Conservation (phyloP, 2,888 invertebrate species). For the Coenonympha glycerion region DNA sequence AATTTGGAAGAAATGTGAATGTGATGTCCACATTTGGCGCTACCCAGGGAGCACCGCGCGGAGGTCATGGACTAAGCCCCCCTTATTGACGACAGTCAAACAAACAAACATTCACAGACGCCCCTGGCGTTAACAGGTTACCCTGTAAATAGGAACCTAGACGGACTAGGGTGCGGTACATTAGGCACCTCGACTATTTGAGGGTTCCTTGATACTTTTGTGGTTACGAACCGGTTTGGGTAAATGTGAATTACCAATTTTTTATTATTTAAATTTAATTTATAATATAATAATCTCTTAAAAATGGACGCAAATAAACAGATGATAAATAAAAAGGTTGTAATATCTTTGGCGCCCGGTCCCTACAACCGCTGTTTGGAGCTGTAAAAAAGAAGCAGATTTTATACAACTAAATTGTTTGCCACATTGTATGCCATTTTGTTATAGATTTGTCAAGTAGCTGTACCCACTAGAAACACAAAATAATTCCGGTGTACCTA, state of each 20-base stretch:
- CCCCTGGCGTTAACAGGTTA: background rate
- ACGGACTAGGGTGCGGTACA: conserved; percentile 7
- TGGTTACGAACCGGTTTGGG: too few relatives aligned
- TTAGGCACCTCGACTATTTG: conserved; percentile 6
- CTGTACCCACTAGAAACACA: too few relatives aligned
- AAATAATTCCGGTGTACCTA: too few relatives aligned
- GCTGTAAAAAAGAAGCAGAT: too few relatives aligned
- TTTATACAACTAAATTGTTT: too few relatives aligned
- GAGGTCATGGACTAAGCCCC: conserved; percentile 73
- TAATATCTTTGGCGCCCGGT: background rate
- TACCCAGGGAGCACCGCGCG: conserved; percentile 75
- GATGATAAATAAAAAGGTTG: background rate
- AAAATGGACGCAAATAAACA: too few relatives aligned
- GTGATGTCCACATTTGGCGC: conserved; percentile 69
- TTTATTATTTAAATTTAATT: too few relatives aligned
- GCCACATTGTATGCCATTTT: too few relatives aligned
- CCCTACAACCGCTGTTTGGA: background rate
- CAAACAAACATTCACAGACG: conserved; percentile 26
- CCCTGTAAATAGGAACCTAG: conserved; percentile 2
- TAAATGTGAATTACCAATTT: too few relatives aligned
- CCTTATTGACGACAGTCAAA: conserved; percentile 48
- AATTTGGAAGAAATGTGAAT: conserved; percentile 49
- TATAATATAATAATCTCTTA: too few relatives aligned
- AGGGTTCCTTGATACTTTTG: conserved; percentile 8
- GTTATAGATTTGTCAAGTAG: too few relatives aligned